Conservation (phyloP, 2,888 invertebrate genomes). For the Prosopocoilus inquinatus region DNA sequence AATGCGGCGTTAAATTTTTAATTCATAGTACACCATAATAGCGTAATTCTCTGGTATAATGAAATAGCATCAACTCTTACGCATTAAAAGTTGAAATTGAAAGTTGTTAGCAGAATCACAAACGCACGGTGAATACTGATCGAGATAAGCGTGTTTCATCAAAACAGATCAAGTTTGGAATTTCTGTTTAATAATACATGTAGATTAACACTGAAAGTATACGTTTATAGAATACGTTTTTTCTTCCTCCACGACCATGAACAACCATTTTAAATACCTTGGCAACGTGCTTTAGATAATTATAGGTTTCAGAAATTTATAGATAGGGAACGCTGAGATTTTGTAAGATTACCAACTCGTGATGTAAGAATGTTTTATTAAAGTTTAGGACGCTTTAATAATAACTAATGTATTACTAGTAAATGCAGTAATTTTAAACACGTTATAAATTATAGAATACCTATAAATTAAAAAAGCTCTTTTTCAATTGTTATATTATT, state of each 20-base stretch:
- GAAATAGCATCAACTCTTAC: too few relatives aligned
- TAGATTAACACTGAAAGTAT: neutral
- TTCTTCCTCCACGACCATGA: too few relatives aligned
- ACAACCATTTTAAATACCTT: neutral
- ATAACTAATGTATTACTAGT: neutral
- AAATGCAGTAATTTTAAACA: neutral
- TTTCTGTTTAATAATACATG: constrained; percentile 11
- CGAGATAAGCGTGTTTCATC: constrained; percentile 7
- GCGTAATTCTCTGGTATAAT: too few relatives aligned
- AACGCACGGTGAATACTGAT: constrained; percentile 15
- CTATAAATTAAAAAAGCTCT: too few relatives aligned
- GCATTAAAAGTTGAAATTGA: too few relatives aligned
- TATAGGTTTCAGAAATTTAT: neutral
- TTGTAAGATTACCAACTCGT: neutral
- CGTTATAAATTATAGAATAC: neutral
- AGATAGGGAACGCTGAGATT: neutral
- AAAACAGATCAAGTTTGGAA: constrained; percentile 10
- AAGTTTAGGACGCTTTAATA: neutral
- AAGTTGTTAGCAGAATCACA: constrained; percentile 5
- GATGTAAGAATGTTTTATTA: constrained; percentile 1
- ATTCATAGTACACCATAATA: too few relatives aligned
- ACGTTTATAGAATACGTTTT: neutral
- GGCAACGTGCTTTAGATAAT: constrained; percentile 1
- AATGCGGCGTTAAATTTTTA: too few relatives aligned
- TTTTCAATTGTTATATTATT: too few relatives aligned